Base-by-base conservation (phyloP, 2,797 vertebrate genomes). In the Chrysocyon brachyurus region DNA sequence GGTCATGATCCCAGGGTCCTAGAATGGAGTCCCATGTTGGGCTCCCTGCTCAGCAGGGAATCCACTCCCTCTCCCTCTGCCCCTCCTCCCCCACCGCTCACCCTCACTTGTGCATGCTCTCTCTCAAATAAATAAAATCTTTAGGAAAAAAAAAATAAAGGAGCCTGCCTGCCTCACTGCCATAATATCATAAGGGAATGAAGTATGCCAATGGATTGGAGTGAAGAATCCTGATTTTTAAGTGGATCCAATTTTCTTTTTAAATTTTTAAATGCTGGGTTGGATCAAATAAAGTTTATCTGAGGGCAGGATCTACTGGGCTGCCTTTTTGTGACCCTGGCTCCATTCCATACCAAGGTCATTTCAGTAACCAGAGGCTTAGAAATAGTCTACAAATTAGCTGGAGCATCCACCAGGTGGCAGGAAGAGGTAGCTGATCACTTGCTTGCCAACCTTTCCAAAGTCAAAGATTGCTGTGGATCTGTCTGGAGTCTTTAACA, bases 141-240 rank as follows among this genome's bases (percentile, higher is more conserved):
- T 46, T 46, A 46, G 40, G 40, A 46, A 46, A 46, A 46, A 40
- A 40, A 46, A 46, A 46, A 46, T 46, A 46, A 21, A 63, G 75
- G 70, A 77, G 24, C 17, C n/a, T 10, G 3, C 61, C 52, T 8
- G 5, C n/a, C 73, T 75, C 16, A 0, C 6, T 0, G 0, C 64
- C 22, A 0, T 75, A 40, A 56, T 52, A 3, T 31, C 31, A 8
- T n/a, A n/a, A 36, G 15, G n/a, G 6, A 70, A 56, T 2, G 72
- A 72, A 52, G 54, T 46, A 46, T 46, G 40, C 40, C 40, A 46
- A 46, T 46, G 28, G 21, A 36, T 56, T 54, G 28, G 31, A 94
- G 36, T 61, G 31, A 96, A 88, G 49, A 54, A 56, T 82, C 40
- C 36, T 85, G 59, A 61, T 56, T 96, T 97, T 89, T 59, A 64